phyloP scores from a whole-genome alignment of 2,888 invertebrate genomes.

The Diabrotica balteata region DNA sequence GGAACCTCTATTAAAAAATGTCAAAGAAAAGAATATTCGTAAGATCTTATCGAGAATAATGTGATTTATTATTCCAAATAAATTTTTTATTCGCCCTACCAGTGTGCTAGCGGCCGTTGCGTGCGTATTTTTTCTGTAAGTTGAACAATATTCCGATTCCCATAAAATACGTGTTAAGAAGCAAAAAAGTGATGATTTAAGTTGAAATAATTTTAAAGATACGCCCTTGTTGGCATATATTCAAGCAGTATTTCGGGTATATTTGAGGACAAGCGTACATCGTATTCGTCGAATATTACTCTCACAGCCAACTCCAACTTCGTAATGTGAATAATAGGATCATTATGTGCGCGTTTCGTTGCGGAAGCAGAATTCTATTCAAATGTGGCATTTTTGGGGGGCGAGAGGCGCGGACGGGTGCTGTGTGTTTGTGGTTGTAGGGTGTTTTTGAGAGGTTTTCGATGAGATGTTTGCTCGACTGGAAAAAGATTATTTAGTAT shows the following conservation, averaged over 20 bases:
- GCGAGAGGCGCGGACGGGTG: conserved; percentile 10
- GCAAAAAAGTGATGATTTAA: too few species aligned
- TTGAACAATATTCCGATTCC: too few species aligned
- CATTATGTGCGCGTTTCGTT: conserved; percentile 58
- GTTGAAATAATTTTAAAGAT: neutral
- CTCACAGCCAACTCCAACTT: conserved; percentile 27
- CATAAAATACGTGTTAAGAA: too few species aligned
- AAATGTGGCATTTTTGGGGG: conserved; percentile 44
- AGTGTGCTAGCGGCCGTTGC: too few species aligned
- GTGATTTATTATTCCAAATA: too few species aligned
- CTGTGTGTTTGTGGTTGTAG: conserved; percentile 23
- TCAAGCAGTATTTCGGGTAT: conserved; percentile 12
- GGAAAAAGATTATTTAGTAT: conserved; percentile 21
- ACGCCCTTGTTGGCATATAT: neutral
- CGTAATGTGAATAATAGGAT: conserved; percentile 40
- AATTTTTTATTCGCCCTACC: too few species aligned
- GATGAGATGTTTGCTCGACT: conserved; percentile 12
- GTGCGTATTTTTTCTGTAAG: too few species aligned
- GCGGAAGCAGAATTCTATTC: conserved; percentile 58
- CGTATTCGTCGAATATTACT: conserved; percentile 10
- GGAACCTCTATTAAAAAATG: too few species aligned
- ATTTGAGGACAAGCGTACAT: conserved; percentile 11
- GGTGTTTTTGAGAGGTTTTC: conserved; percentile 16
- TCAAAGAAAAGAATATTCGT: too few species aligned
- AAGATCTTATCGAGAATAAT: too few species aligned